Percentiles rank a stretch among this genome's conserved stretches.
These are phyloP conservation scores for Neogale vison DNA, from an alignment of 2,113 vertebrate genomes.

Conservation along the genomic window DNA sequence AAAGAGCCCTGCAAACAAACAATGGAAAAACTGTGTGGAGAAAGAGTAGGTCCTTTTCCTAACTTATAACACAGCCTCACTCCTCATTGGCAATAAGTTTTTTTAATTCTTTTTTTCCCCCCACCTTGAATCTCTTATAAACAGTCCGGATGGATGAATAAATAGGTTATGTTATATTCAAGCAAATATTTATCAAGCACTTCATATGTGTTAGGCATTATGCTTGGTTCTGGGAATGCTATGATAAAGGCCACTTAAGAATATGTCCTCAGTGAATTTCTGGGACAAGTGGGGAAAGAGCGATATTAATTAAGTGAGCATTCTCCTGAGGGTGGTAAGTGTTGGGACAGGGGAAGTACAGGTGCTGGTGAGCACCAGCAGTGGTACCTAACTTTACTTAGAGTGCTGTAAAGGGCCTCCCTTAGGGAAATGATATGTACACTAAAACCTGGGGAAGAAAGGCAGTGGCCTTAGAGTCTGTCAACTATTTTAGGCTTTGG, in stretches of 20 bases:
- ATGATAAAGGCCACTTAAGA: background rate
- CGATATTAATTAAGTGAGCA: background rate
- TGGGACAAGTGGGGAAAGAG: background rate
- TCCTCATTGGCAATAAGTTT: background rate
- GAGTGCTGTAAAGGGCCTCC: background rate
- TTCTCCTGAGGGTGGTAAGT: background rate
- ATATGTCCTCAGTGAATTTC: background rate
- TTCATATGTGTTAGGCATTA: background rate
- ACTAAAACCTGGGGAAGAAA: background rate
- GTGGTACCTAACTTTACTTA: background rate
- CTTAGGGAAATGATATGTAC: background rate
- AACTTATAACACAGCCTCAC: background rate
- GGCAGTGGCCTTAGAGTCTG: background rate
- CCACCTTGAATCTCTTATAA: background rate
- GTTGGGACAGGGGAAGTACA: background rate
- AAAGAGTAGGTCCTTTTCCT: background rate
- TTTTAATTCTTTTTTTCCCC: background rate
- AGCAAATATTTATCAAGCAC: background rate
- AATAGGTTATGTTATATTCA: background rate
- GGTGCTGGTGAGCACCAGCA: background rate
- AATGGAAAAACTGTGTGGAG: background rate
- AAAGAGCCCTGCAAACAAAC: background rate
- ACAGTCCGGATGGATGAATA: background rate
- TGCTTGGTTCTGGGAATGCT: background rate
- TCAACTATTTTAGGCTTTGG: background rate